Conservation (phyloP, 2,113 vertebrate species). For the human (Homo sapiens) region DNA sequence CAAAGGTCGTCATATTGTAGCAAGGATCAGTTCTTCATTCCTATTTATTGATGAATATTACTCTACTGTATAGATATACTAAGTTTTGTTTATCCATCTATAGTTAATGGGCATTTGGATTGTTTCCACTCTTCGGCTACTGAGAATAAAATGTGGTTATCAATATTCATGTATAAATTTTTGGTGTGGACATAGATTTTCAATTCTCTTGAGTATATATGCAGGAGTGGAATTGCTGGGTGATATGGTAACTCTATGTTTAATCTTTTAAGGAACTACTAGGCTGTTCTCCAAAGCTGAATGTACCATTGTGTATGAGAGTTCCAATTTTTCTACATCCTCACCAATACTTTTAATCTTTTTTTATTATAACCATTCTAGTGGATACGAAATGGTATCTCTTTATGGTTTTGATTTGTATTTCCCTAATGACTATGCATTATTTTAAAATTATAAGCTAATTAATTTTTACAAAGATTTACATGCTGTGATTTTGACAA, state of each 20-base stretch:
- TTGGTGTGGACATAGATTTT: neutral
- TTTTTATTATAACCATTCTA: neutral
- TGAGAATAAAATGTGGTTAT: neutral
- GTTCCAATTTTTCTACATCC: neutral
- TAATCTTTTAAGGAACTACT: neutral
- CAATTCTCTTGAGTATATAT: neutral
- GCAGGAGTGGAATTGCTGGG: neutral
- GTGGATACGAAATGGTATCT: neutral
- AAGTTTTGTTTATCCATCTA: neutral
- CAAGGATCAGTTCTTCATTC: neutral
- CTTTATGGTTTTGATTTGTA: neutral
- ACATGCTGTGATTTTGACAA: conserved; percentile 8
- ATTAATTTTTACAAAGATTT: conserved; percentile 4
- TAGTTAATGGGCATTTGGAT: conserved; percentile 9
- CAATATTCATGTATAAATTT: neutral
- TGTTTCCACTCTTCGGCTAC: conserved; percentile 11
- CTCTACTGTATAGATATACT: neutral
- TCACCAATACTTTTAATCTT: neutral
- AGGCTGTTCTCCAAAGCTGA: neutral
- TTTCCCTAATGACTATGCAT: conserved; percentile 17
- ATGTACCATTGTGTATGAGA: neutral
- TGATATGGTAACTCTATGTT: neutral
- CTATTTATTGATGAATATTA: conserved; percentile 16
- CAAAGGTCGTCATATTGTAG: neutral
- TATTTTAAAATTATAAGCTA: conserved; percentile 40